Conservation (phyloP, 1,140 invertebrate genomes). For the Charaxes varanes region DNA sequence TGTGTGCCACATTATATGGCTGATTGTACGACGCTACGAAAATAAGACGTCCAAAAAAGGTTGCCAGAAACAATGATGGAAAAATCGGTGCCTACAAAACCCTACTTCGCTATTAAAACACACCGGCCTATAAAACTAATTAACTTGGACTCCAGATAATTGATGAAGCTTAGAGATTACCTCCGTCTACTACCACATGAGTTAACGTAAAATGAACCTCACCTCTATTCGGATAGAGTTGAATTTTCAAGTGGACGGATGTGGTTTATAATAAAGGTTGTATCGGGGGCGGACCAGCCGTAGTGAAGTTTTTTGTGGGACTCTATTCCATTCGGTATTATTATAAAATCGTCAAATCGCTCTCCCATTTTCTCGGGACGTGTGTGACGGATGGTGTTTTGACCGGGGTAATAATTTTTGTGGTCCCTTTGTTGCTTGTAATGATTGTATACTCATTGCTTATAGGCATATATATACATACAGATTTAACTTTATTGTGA, state of each 20-base stretch:
- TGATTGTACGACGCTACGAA: too few relatives aligned
- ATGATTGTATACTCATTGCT: too few relatives aligned
- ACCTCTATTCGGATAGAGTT: conserved; percentile 14
- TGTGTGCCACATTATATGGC: too few relatives aligned
- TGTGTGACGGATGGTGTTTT: conserved; percentile 54
- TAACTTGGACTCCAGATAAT: conserved; percentile 68
- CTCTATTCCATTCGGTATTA: conserved; percentile 49
- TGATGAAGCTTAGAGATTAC: conserved; percentile 69
- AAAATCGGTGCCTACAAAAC: conserved; percentile 29
- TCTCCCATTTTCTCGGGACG: conserved; percentile 43
- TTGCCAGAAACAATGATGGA: conserved; percentile 40
- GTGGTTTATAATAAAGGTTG: conserved; percentile 40
- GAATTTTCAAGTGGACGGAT: conserved; percentile 12
- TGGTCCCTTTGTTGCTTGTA: neutral
- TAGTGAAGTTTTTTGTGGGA: conserved; percentile 46
- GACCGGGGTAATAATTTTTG: conserved; percentile 24
- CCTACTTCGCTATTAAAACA: conserved; percentile 49
- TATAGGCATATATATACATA: too few relatives aligned
- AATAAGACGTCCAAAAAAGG: too few relatives aligned
- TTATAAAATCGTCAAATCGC: conserved; percentile 66
- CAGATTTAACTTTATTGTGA: too few relatives aligned
- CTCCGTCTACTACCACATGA: conserved; percentile 33
- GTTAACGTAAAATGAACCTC: conserved; percentile 23
- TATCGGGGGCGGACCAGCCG: conserved; percentile 38
- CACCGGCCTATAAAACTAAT: conserved; percentile 68